phyloP scores from a whole-genome alignment of 1,140 invertebrate genomes.

The Bombus confusus region DNA sequence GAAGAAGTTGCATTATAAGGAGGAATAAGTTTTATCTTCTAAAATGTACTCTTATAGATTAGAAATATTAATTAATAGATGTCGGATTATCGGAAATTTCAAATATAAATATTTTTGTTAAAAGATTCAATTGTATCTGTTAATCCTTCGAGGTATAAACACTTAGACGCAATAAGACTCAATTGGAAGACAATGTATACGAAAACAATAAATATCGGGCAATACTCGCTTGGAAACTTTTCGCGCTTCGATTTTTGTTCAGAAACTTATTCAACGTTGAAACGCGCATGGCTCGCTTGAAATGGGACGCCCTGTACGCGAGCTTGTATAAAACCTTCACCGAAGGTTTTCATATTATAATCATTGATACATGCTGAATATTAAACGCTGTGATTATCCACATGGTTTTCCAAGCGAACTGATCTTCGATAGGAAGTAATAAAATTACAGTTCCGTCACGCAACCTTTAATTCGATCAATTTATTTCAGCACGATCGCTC shows the following conservation, averaged over 20 bases:
- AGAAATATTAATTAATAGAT: no score
- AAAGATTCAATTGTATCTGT: not conserved
- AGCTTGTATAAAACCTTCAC: conserved; percentile 7
- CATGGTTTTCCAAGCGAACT: conserved; percentile 11
- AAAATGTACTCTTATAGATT: no score
- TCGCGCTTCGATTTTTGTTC: not conserved
- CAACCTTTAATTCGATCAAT: not conserved
- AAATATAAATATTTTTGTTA: not conserved
- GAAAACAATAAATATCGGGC: no score
- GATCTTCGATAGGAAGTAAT: not conserved
- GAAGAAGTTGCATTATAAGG: no score
- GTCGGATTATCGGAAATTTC: no score
- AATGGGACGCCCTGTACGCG: not conserved
- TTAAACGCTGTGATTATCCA: not conserved
- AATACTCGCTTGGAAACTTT: not conserved
- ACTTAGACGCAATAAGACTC: not conserved
- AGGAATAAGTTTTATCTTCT: no score
- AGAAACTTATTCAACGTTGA: not conserved
- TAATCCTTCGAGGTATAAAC: not conserved
- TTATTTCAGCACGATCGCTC: not conserved
- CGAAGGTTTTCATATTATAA: not conserved
- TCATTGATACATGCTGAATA: not conserved
- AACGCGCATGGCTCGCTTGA: not conserved
- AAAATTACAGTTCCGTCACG: not conserved
- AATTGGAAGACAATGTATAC: not conserved